These are phyloP conservation scores for Typhlichthys eigenmanni DNA, from an alignment of 2,797 vertebrate genomes.

Conservation along the genomic window DNA sequence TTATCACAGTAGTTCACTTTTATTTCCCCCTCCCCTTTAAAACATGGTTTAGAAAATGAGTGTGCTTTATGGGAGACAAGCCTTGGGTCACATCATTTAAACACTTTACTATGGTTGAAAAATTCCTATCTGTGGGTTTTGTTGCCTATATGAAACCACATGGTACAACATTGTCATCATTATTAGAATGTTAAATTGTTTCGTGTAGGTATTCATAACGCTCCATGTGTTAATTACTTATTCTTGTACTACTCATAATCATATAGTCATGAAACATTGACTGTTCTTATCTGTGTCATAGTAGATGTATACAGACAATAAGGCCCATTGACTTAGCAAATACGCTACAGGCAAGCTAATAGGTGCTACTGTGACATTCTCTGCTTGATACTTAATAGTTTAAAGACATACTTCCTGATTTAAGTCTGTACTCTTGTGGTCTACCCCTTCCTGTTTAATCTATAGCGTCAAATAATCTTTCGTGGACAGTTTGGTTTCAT, in stretches of 20 bases:
- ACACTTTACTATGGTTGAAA: slow-evolving; percentile 64
- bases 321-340: no score
- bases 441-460: no score
- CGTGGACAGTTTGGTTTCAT: no score
- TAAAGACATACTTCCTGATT: no score
- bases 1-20: slow-evolving; percentile 64
- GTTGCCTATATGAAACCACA: slow-evolving; percentile 54
- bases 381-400: no score
- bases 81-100: slow-evolving; percentile 34
- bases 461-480: no score
- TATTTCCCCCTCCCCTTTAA: slow-evolving; percentile 32
- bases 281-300: no score
- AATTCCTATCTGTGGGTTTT: slow-evolving; percentile 65
- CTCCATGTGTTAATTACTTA: not conserved
- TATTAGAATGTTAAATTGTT: slow-evolving; percentile 15
- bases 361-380: no score
- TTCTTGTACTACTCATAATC: not conserved
- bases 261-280: not conserved
- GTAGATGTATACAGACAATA: no score
- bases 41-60: slow-evolving; percentile 26
- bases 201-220: slow-evolving; percentile 8
- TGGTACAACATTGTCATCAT: slow-evolving; percentile 27
- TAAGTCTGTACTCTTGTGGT: no score
- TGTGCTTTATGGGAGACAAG: slow-evolving; percentile 51
- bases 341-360: no score